These are phyloP conservation scores for Andrena cerasifolii DNA, from an alignment of 1,140 invertebrate species.

Conservation along the genomic window DNA sequence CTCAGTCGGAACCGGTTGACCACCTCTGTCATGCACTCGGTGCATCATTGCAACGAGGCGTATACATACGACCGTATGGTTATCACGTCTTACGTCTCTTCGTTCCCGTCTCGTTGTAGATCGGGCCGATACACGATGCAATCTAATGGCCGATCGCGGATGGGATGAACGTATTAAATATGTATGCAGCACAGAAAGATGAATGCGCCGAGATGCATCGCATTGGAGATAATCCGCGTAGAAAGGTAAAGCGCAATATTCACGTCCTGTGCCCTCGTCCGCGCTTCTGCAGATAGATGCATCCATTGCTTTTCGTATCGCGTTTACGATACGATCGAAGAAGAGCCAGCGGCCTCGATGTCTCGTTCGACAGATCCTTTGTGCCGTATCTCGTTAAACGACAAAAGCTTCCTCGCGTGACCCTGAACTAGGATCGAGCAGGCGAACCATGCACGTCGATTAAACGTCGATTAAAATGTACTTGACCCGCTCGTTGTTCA, in stretches of 20 bases:
- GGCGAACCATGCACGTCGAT: too few relatives aligned
- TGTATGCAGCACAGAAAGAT: conserved; percentile 48
- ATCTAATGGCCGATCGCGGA: conserved; percentile 50
- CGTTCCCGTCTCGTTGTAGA: conserved; percentile 9
- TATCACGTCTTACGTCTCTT: conserved; percentile 22
- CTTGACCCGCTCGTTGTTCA: too few relatives aligned
- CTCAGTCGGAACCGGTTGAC: not conserved
- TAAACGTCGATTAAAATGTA: too few relatives aligned
- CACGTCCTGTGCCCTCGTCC: conserved; percentile 14
- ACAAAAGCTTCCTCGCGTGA: too few relatives aligned
- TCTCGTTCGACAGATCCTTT: conserved; percentile 3
- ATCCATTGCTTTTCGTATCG: conserved; percentile 20
- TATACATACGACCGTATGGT: not conserved
- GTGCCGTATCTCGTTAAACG: conserved; percentile 7
- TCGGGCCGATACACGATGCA: conserved; percentile 41
- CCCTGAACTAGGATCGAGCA: too few relatives aligned
- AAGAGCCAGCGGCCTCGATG: not conserved
- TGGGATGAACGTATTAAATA: conserved; percentile 48
- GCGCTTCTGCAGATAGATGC: conserved; percentile 3
- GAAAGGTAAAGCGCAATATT: conserved; percentile 52
- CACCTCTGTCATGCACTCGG: not conserved
- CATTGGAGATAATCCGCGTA: conserved; percentile 46
- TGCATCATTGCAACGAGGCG: conserved; percentile 21
- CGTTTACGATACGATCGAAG: not conserved
- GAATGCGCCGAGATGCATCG: conserved; percentile 37